phyloP scores from a whole-genome alignment of 2,888 invertebrate genomes.

The Tolmerus cingulatus region DNA sequence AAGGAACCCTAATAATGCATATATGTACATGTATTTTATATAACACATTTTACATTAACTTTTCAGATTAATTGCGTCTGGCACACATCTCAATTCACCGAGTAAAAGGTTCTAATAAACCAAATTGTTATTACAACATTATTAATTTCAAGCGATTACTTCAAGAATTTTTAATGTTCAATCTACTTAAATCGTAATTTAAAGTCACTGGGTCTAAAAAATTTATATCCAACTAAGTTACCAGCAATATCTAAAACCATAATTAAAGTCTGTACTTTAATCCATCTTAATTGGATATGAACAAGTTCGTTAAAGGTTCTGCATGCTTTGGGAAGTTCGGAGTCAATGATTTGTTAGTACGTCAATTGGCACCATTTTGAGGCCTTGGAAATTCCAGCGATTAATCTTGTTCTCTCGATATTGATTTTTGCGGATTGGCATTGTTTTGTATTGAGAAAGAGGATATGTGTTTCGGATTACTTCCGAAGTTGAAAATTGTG shows the following conservation, averaged over 20 bases:
- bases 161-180: background rate
- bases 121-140: background rate
- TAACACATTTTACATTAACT: no score
- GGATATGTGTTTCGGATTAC: background rate
- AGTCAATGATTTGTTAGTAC: background rate
- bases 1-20: no score
- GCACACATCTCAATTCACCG: background rate
- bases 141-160: background rate
- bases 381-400: background rate
- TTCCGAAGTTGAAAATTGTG: background rate
- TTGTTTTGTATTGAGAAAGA: background rate
- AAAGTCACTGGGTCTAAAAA: background rate
- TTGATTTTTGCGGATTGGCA: background rate
- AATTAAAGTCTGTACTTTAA: background rate
- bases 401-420: background rate
- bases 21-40: no score
- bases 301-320: background rate
- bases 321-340: background rate
- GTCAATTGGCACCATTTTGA: background rate
- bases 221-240: background rate
- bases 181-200: background rate
- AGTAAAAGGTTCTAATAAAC: background rate
- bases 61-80: no score
- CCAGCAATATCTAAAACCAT: background rate
- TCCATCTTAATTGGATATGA: background rate